Evolutionary conservation across 2,888 invertebrate species (phyloP), one percentile per base, ranked within the genome.

Genomic region (Punctoribates punctum): DNA sequence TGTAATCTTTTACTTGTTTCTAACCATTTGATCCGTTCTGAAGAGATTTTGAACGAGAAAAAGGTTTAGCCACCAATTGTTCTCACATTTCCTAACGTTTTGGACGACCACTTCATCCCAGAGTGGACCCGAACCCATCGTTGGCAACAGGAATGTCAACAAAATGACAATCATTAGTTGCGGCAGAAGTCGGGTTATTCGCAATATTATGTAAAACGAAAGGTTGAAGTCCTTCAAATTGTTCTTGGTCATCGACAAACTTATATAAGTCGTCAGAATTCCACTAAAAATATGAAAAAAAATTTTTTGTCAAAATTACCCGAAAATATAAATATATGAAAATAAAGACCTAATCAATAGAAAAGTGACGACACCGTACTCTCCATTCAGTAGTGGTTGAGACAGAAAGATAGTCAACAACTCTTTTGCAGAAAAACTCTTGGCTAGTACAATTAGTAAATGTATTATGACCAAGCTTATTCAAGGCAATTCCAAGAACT

Each of bases 331-430:
- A 25, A 23, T 73, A 17, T 20, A 3, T 20, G 9, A 25, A 4
- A 75, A 51, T 79, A 83, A 83, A 42, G 13, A 42, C 42, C 83
- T 83, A 13, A 83, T 77, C 15, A 81, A 62, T 75, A 83, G 83
- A 77, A 83, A 83, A 0, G 82, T 80, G 73, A 83, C 83, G 0
- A 83, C 82, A 57, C 82, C 82, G 1, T 83, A 80, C 9, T 81
- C 80, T 2, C 81, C 83, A 79, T 83, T 83, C 8, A 78, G 42
- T 25, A 83, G 80, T 8, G 81, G 81, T 79, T 83, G 83, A 78
- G 83, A 82, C 1, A 81, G 17, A 27, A 77, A 77, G 3, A 27
- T 34, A 3, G 67, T 72, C 15, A 77, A 48, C 1, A 74, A 13
- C 13, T 75, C 57, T 17, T 60, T 62, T 20, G 54, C 65, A 17